A percentile compares a stretch with the other conserved stretches of the same genome.
Evolutionary conservation across 2,888 invertebrate species (phyloP).

Genomic region (Caradrina kadenii): DNA sequence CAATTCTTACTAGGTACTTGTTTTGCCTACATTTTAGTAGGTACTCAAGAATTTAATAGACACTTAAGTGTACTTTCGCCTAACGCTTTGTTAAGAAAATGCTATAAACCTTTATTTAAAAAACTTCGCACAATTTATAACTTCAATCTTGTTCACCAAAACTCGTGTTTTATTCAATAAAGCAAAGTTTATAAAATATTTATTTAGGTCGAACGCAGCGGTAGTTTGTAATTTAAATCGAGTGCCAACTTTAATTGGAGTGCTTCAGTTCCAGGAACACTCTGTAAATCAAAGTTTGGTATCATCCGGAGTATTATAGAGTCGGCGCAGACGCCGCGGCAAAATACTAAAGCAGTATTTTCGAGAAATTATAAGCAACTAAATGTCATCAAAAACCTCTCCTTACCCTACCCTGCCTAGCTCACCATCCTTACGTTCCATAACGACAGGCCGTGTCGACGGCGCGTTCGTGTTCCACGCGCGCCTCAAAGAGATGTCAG

Average conservation of each 20-base stretch:
- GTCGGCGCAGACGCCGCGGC: not conserved
- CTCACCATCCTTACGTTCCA: too few relatives aligned
- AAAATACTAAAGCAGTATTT: not conserved
- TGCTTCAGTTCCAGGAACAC: constrained; percentile 33
- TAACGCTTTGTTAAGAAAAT: constrained; percentile 1
- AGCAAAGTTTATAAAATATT: constrained; percentile 58
- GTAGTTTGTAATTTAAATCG: constrained; percentile 57
- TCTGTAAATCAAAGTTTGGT: constrained; percentile 49
- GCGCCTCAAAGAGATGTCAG: too few relatives aligned
- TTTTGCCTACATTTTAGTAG: not conserved
- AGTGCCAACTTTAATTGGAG: constrained; percentile 57
- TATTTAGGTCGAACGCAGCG: constrained; percentile 54
- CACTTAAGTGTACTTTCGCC: constrained; percentile 6
- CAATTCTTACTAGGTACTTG: not conserved
- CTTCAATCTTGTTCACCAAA: constrained; percentile 19
- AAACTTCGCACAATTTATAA: constrained; percentile 28
- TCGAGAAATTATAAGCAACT: too few relatives aligned
- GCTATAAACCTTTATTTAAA: not conserved
- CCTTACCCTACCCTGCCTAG: too few relatives aligned
- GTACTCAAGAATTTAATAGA: not conserved
- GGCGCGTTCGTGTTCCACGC: too few relatives aligned
- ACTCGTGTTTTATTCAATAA: constrained; percentile 47
- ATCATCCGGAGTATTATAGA: constrained; percentile 9
- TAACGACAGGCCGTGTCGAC: too few relatives aligned
- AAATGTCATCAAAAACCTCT: too few relatives aligned